Conservation (phyloP, 2,797 vertebrate genomes). For the Carcharodon carcharias region DNA sequence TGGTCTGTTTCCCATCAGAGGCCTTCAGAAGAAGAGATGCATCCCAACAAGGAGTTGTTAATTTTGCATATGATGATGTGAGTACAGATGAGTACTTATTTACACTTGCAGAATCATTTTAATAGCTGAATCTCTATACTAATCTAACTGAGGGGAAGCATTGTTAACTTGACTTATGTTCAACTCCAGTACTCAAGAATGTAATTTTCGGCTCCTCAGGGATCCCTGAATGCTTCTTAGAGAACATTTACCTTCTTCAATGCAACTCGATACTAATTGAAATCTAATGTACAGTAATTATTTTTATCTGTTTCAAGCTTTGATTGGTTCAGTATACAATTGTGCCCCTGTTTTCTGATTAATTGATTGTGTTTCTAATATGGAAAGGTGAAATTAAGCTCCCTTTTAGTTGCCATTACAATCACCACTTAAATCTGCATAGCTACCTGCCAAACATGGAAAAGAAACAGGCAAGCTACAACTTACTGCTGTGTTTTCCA, state of each 20-base stretch:
- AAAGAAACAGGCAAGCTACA: background rate
- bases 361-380: background rate
- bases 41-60: constrained; percentile 67
- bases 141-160: background rate
- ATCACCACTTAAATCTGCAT: background rate
- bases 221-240: background rate
- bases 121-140: constrained; percentile 44
- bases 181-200: background rate
- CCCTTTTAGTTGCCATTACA: background rate
- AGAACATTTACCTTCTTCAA: background rate
- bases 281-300: background rate
- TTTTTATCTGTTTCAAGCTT: background rate
- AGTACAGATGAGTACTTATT: constrained; percentile 54
- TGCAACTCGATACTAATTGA: background rate
- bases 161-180: background rate
- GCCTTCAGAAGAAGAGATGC: constrained; percentile 68
- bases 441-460: background rate
- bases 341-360: background rate
- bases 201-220: background rate
- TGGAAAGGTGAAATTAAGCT: background rate
- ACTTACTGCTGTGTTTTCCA: background rate
- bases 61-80: constrained; percentile 77
- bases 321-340: background rate
- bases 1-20: constrained; percentile 52
- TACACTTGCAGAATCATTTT: constrained; percentile 48